A percentile compares a stretch with the other conserved stretches of the same genome.
These are phyloP conservation scores for Drosophila trapezifrons DNA, from an alignment of 1,140 invertebrate genomes.

Conservation along the genomic window DNA sequence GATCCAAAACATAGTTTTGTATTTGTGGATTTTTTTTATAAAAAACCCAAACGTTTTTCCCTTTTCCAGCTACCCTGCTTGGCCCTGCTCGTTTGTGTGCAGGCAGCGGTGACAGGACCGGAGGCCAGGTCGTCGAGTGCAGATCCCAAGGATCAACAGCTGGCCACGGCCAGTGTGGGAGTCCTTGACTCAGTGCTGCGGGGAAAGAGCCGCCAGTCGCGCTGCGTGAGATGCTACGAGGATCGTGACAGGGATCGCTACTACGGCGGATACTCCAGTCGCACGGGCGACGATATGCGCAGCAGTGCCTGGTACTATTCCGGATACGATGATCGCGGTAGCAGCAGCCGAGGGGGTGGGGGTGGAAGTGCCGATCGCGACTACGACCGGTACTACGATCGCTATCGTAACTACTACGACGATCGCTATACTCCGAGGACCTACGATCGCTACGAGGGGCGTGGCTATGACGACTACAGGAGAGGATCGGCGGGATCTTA, in stretches of 20 bases:
- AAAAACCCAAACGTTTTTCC: no score
- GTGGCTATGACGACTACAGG: conserved; percentile 78
- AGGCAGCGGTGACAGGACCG: conserved; percentile 37
- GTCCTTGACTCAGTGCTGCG: conserved; percentile 53
- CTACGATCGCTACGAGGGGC: conserved; percentile 83
- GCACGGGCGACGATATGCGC: conserved; percentile 56
- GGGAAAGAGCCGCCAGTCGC: conserved; percentile 75
- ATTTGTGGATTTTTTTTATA: background rate
- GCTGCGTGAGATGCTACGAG: conserved; percentile 81
- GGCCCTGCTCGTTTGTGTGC: conserved; percentile 46
- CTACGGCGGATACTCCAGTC: conserved; percentile 65
- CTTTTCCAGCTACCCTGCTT: conserved; percentile 60
- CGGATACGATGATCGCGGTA: conserved; percentile 68
- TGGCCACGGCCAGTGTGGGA: conserved; percentile 31
- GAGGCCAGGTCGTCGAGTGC: conserved; percentile 43
- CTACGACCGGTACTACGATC: conserved; percentile 62
- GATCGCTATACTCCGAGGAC: conserved; percentile 71
- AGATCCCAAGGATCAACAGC: conserved; percentile 12
- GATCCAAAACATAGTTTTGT: no score
- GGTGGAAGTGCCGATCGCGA: conserved; percentile 58
- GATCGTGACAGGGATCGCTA: conserved; percentile 72
- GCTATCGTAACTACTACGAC: conserved; percentile 54
- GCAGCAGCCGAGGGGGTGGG: conserved; percentile 13
- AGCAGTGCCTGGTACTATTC: conserved; percentile 72
- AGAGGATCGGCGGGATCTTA: conserved; percentile 36